Percentiles rank a stretch among this genome's conserved stretches.
phyloP scores from a whole-genome alignment of 2,888 invertebrate species.

The Matsumyia berberina region DNA sequence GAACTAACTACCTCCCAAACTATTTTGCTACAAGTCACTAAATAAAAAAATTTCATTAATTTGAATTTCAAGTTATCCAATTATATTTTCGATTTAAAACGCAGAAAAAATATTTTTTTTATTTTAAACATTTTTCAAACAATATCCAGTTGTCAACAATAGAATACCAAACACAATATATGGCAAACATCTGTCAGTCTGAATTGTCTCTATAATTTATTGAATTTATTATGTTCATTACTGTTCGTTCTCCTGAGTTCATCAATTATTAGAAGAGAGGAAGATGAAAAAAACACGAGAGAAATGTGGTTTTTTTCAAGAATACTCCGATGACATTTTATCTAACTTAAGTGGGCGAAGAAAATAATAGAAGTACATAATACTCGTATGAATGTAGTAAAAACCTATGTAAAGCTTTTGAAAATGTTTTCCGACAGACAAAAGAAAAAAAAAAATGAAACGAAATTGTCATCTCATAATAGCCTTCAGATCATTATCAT shows the following conservation, averaged over 20 bases:
- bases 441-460: slow-evolving; percentile 15
- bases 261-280: slow-evolving; percentile 2
- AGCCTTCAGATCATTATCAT: slow-evolving; percentile 34
- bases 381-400: no score
- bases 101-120: slow-evolving; percentile 7
- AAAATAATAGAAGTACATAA: not conserved
- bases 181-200: slow-evolving; percentile 45
- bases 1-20: no score
- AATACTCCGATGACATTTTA: not conserved
- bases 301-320: slow-evolving; percentile 20
- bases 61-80: no score
- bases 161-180: slow-evolving; percentile 26
- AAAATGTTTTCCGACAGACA: not conserved
- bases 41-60: no score
- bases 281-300: not conserved
- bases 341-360: slow-evolving; percentile 10
- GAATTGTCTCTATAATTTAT: slow-evolving; percentile 39
- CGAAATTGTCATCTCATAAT: slow-evolving; percentile 10
- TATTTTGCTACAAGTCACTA: no score
- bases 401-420: slow-evolving; percentile 4
- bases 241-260: slow-evolving; percentile 4
- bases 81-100: not conserved
- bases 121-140: not conserved
- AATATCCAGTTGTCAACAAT: slow-evolving; percentile 28
- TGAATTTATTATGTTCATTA: slow-evolving; percentile 43